A percentile compares a stretch with the other conserved stretches of the same genome.
phyloP scores from a whole-genome alignment of 2,113 vertebrate species.

The Carettochelys insculpta region DNA sequence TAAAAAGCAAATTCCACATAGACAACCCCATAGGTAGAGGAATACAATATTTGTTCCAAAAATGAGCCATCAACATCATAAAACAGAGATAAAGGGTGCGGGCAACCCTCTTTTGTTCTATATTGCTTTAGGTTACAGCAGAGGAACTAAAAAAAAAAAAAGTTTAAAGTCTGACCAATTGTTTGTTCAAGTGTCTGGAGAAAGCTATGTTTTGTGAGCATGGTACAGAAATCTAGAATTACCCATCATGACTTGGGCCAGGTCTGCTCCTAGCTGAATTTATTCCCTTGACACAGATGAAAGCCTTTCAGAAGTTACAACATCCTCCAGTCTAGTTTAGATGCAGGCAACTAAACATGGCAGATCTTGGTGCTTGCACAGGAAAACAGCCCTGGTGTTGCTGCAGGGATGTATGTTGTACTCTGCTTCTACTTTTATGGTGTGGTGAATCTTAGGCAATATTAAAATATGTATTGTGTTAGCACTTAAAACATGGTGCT shows the following conservation, averaged over 20 bases:
- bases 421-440: background rate
- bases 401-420: background rate
- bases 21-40: background rate
- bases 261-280: background rate
- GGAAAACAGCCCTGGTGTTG: background rate
- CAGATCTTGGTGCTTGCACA: background rate
- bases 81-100: background rate
- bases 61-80: background rate
- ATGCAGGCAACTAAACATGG: background rate
- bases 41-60: background rate
- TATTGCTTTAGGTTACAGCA: background rate
- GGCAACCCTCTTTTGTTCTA: background rate
- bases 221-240: background rate
- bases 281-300: background rate
- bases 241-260: background rate
- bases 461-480: conserved; percentile 7
- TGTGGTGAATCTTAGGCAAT: background rate
- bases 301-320: background rate
- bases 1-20: background rate
- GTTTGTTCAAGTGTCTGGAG: background rate
- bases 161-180: background rate
- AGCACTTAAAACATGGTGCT: background rate
- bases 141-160: background rate
- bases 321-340: background rate
- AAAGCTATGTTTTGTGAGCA: background rate